A percentile compares a stretch with the other conserved stretches of the same genome.
phyloP scores from a whole-genome alignment of 2,113 vertebrate species.

The Budorcas taxicolor region DNA sequence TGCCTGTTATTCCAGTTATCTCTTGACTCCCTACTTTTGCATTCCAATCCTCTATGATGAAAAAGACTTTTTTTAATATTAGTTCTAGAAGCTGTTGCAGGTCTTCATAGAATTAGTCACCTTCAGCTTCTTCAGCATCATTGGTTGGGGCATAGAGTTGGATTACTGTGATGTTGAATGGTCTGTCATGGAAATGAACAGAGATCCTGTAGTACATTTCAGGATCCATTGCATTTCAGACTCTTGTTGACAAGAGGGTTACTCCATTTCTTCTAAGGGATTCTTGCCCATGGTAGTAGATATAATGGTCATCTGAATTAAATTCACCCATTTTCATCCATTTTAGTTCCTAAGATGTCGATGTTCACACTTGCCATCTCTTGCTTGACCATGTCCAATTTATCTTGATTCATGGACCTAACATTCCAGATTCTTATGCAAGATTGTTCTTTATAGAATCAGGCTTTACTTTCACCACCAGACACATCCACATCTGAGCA shows the following conservation, averaged over 20 bases:
- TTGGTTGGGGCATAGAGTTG: neutral
- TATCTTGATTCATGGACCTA: neutral
- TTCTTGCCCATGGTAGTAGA: neutral
- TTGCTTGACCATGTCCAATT: neutral
- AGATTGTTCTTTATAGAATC: neutral
- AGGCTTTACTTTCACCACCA: neutral
- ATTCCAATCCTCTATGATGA: neutral
- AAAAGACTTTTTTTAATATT: neutral
- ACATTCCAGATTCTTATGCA: neutral
- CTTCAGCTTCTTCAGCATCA: neutral
- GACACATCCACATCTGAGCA: neutral
- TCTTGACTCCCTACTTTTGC: neutral
- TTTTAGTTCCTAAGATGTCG: neutral
- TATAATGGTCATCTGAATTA: neutral
- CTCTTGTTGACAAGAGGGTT: neutral
- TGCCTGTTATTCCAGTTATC: neutral
- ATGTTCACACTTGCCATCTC: neutral
- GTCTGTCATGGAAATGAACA: neutral
- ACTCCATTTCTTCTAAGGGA: neutral
- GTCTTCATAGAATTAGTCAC: neutral
- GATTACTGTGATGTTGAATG: neutral
- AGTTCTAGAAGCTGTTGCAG: neutral
- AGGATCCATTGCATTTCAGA: neutral
- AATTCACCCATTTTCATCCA: neutral
- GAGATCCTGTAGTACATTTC: neutral